phyloP scores from a whole-genome alignment of 37 sponge, comb jelly and placozoan species.

The Tethya wilhelma region DNA sequence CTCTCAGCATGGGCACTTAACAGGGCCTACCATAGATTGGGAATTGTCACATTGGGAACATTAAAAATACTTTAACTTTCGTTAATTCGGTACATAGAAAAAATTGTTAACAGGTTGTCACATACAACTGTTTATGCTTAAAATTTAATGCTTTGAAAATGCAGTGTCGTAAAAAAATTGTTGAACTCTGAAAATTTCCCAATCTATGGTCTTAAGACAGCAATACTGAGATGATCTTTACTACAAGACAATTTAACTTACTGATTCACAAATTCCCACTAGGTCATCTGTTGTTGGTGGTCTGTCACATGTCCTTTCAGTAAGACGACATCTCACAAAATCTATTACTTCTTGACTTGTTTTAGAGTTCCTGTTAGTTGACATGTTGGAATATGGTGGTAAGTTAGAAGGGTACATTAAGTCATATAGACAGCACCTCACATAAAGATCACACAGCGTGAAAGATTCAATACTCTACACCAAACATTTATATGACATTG shows the following conservation, averaged over 20 bases:
- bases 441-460: not conserved
- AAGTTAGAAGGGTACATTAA: no score
- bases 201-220: no score
- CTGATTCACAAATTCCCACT: conserved; percentile 45
- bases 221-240: not conserved
- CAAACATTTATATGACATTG: not conserved
- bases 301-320: not conserved
- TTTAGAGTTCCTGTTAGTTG: conserved; percentile 69
- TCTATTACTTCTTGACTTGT: conserved; percentile 65
- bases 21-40: no score
- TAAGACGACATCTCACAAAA: conserved; percentile 36
- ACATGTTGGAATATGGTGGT: no score
- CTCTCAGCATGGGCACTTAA: no score
- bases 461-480: not conserved
- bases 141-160: not conserved
- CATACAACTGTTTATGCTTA: not conserved
- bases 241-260: conserved; percentile 1
- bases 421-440: not conserved
- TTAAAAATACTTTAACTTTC: no score
- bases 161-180: not conserved
- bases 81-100: no score
- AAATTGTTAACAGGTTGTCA: not conserved
- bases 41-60: no score
- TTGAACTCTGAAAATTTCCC: no score
- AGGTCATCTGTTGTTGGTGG: conserved; percentile 2